Percentiles rank a stretch among this genome's conserved stretches.
Conservation (phyloP, 1,140 invertebrate genomes). For the Drosophila jambulina region DNA sequence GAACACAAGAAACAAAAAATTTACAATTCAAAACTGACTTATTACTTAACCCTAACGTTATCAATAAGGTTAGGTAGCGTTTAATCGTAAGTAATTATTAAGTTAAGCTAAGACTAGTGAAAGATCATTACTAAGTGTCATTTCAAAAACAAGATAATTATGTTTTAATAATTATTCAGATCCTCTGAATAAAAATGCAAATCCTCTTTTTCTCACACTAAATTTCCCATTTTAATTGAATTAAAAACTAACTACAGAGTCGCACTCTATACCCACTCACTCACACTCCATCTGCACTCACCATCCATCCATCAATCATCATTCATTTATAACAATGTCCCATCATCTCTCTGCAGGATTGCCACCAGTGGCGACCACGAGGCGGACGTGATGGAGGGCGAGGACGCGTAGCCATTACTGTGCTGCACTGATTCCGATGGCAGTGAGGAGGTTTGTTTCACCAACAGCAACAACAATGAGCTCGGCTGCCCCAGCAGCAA, state of each 20-base stretch:
- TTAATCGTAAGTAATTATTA: background rate
- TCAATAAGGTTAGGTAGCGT: background rate
- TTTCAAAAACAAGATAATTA: background rate
- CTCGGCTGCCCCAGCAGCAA: slow-evolving; percentile 66
- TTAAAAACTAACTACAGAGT: slow-evolving; percentile 11
- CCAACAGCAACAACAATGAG: slow-evolving; percentile 70
- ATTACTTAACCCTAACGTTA: background rate
- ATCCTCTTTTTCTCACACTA: no score
- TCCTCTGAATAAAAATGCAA: background rate
- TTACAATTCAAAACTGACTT: background rate
- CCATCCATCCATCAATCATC: slow-evolving; percentile 15
- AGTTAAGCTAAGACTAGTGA: background rate
- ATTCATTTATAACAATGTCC: slow-evolving; percentile 43
- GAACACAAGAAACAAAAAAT: background rate
- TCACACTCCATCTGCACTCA: background rate
- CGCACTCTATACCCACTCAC: background rate
- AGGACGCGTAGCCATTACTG: slow-evolving; percentile 84
- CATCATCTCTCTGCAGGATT: slow-evolving; percentile 61
- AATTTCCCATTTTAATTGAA: background rate
- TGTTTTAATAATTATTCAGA: background rate
- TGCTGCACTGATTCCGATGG: slow-evolving; percentile 79
- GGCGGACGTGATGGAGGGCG: slow-evolving; percentile 68
- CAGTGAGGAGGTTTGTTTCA: slow-evolving; percentile 74
- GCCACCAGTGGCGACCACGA: slow-evolving; percentile 66
- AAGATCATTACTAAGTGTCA: background rate